Percentiles rank a stretch among this genome's conserved stretches.
phyloP scores from a whole-genome alignment of 2,888 invertebrate genomes.

The Acanthococcus lagerstroemiae region DNA sequence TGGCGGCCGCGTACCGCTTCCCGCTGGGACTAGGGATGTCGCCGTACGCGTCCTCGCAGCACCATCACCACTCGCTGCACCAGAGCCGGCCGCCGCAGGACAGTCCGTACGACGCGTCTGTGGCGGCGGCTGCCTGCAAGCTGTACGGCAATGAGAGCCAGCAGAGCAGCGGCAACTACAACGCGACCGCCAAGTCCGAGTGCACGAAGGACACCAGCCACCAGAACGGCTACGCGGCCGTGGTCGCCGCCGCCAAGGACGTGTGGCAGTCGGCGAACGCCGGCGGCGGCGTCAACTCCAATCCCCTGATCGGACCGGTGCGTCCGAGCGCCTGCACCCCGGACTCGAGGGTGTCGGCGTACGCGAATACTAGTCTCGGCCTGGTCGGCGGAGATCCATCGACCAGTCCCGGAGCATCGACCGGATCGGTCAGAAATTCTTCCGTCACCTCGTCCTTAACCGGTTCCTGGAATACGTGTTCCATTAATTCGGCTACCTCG shows the following conservation, averaged over 20 bases:
- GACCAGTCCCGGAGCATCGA: conserved; percentile 61
- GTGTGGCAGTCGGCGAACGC: conserved; percentile 58
- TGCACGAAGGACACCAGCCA: conserved; percentile 40
- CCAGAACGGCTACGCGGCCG: conserved; percentile 57
- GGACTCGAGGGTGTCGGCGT: conserved; percentile 69
- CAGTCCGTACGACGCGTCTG: conserved; percentile 82
- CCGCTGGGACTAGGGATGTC: conserved; percentile 76
- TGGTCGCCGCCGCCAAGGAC: conserved; percentile 54
- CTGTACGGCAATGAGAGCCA: conserved; percentile 56
- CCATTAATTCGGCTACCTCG: conserved; percentile 68
- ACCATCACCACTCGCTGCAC: conserved; percentile 64
- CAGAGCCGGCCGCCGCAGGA: conserved; percentile 76
- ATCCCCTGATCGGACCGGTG: conserved; percentile 45
- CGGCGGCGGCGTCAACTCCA: conserved; percentile 46
- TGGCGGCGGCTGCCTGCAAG: conserved; percentile 70
- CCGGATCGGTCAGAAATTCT: conserved; percentile 43
- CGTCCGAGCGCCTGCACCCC: conserved; percentile 84
- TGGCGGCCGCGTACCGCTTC: conserved; percentile 63
- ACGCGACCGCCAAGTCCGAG: conserved; percentile 37
- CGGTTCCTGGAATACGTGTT: conserved; percentile 78
- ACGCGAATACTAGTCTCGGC: conserved; percentile 66
- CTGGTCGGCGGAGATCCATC: conserved; percentile 65
- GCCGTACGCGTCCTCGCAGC: conserved; percentile 63
- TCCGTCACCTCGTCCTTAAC: conserved; percentile 47
- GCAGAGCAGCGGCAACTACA: conserved; percentile 52